Conservation (phyloP, 2,113 vertebrate species). For the Ciconia boyciana region DNA sequence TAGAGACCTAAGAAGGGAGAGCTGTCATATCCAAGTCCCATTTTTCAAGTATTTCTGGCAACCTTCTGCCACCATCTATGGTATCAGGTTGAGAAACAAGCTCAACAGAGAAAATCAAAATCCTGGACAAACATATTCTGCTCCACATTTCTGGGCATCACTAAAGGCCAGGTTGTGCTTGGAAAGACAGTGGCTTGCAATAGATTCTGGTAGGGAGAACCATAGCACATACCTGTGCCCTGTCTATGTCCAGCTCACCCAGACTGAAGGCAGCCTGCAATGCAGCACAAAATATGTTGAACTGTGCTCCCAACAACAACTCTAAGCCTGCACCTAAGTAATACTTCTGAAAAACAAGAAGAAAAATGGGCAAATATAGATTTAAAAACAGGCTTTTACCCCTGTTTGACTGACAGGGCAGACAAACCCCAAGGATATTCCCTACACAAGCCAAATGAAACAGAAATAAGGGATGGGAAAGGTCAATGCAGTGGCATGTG, state of each 20-base stretch:
- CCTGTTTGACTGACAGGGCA: not conserved
- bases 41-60: not conserved
- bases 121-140: not conserved
- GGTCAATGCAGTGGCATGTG: not conserved
- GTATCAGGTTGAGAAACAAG: not conserved
- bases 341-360: not conserved
- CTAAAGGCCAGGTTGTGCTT: not conserved
- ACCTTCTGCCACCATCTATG: not conserved
- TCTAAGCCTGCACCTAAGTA: not conserved
- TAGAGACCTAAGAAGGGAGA: not conserved
- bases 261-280: not conserved
- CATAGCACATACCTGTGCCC: not conserved
- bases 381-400: not conserved
- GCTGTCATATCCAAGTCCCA: not conserved
- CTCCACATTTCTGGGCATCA: not conserved
- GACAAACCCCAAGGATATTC: not conserved
- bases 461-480: conserved; percentile 1
- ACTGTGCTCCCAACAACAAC: not conserved
- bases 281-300: not conserved
- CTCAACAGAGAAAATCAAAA: not conserved
- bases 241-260: not conserved
- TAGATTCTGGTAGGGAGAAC: not conserved
- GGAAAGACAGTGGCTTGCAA: not conserved
- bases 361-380: not conserved
- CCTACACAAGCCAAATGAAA: not conserved